Base-by-base conservation (phyloP, 2,113 vertebrate genomes). In the Ia io region DNA sequence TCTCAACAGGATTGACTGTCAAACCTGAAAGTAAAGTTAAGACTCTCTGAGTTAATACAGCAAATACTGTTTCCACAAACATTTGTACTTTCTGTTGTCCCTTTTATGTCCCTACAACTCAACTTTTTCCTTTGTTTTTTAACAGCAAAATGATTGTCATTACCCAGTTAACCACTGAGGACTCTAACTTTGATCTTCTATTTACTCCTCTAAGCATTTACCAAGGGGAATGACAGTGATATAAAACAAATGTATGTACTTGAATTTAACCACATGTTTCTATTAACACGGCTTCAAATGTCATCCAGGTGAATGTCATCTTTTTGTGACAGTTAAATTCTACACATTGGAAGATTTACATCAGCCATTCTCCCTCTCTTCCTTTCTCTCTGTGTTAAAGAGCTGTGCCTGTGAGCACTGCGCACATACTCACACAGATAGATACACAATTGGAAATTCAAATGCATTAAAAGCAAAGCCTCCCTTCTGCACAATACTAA, bases 1-100 rank as follows among this genome's bases (percentile, higher is more conserved):
- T 84, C 42, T 94, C 20, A 84, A 76, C 67, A 93, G 87, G 25
- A 56, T 84, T 93, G 59, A 35, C 65, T 90, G 22, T 76, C 35
- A 84, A 95, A 63, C 28, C 44, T 73, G n/a, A 92, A 84, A 85
- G 32, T 61, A 16, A 73, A 93, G 13, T 67, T 73, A 80, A 85
- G 94, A 65, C 2, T 84, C 7, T 71, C 59, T 42, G 47, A 95
- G 51, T 90, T 90, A 91, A 82, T 51, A 61, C 23, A 30, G 16
- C 14, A 42, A 93, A 79, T 8, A 63, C 56, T 77, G 17, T 86
- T 79, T 76, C n/a, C 80, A 70, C 25, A 90, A 85, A 76, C 7
- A 11, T 56, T 8, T 61, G 16, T 73, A 47, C 5, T 76, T 2
- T 47, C 18, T 70, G 0, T 13, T 70, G n/a, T 76, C 42, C 28